Evolutionary conservation across 2,888 invertebrate species (phyloP).

Genomic region (Phorcus lineatus): DNA sequence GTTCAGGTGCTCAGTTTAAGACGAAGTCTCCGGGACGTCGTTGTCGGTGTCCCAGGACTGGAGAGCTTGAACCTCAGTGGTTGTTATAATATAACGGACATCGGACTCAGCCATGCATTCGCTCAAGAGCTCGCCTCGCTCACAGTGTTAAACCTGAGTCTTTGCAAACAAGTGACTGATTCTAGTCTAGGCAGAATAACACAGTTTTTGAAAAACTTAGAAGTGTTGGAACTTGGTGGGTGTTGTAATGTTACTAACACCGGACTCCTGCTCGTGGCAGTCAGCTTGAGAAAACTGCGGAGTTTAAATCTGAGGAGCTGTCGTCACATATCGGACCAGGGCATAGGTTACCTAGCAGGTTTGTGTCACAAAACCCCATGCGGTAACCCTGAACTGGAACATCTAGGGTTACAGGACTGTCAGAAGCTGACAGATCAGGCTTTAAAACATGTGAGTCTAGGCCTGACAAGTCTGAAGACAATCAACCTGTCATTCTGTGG

Average conservation of each 20-base stretch:
- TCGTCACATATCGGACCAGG: slow-evolving; percentile 93
- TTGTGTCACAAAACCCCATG: slow-evolving; percentile 50
- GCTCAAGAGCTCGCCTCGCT: slow-evolving; percentile 84
- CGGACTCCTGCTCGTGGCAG: slow-evolving; percentile 89
- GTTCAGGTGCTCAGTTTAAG: slow-evolving; percentile 92
- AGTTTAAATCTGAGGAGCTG: slow-evolving; percentile 92
- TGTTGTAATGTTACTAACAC: slow-evolving; percentile 93
- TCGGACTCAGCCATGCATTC: slow-evolving; percentile 89
- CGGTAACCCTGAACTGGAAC: slow-evolving; percentile 84
- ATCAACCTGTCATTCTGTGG: slow-evolving; percentile 96
- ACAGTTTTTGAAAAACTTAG: slow-evolving; percentile 87
- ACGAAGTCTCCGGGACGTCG: slow-evolving; percentile 88
- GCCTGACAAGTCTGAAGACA: slow-evolving; percentile 86
- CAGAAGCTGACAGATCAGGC: slow-evolving; percentile 94
- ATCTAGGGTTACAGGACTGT: slow-evolving; percentile 94
- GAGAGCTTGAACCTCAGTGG: slow-evolving; percentile 93
- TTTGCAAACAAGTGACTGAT: slow-evolving; percentile 97
- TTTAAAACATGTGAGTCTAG: slow-evolving; percentile 88
- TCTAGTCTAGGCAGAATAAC: slow-evolving; percentile 89
- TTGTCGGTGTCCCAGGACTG: slow-evolving; percentile 88
- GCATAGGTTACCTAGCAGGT: slow-evolving; percentile 90
- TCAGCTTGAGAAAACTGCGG: slow-evolving; percentile 89
- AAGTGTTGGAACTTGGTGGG: slow-evolving; percentile 91
- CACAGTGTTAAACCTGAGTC: slow-evolving; percentile 88
- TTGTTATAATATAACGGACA: slow-evolving; percentile 93